Conservation (phyloP, 2,113 vertebrate genomes). For the Mesoclemmys tuberculata region DNA sequence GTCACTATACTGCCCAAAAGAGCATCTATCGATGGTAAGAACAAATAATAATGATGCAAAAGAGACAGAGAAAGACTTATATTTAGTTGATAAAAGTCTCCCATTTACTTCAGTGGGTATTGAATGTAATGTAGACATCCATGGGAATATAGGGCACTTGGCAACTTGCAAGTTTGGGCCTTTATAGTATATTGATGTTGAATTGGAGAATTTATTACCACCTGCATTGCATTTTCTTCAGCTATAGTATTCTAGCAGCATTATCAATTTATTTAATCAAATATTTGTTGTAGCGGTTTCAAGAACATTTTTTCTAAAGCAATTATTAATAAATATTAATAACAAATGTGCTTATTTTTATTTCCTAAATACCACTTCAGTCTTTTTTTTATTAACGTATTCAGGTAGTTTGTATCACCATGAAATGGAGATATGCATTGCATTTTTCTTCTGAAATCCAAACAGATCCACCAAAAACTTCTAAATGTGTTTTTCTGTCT, state of each 20-base stretch:
- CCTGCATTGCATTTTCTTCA: background rate
- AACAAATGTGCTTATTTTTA: background rate
- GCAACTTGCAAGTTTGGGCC: background rate
- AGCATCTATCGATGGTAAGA: constrained; percentile 94
- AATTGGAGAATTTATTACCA: background rate
- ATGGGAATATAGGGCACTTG: background rate
- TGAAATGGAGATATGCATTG: background rate
- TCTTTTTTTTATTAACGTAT: background rate
- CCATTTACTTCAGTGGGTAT: background rate
- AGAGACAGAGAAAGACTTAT: background rate
- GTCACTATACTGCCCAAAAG: constrained; percentile 97
- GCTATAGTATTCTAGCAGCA: background rate
- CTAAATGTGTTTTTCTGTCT: background rate
- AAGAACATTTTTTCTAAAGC: background rate
- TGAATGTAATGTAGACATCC: background rate
- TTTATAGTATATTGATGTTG: background rate
- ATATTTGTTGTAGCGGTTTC: background rate
- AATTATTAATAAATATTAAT: background rate
- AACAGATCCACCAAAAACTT: background rate
- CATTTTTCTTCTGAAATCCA: background rate
- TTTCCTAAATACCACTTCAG: background rate
- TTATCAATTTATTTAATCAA: background rate
- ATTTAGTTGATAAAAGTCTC: background rate
- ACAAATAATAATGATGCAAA: background rate
- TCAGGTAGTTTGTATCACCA: background rate